phyloP scores from a whole-genome alignment of 2,888 invertebrate genomes.

The Xylophagus ater region DNA sequence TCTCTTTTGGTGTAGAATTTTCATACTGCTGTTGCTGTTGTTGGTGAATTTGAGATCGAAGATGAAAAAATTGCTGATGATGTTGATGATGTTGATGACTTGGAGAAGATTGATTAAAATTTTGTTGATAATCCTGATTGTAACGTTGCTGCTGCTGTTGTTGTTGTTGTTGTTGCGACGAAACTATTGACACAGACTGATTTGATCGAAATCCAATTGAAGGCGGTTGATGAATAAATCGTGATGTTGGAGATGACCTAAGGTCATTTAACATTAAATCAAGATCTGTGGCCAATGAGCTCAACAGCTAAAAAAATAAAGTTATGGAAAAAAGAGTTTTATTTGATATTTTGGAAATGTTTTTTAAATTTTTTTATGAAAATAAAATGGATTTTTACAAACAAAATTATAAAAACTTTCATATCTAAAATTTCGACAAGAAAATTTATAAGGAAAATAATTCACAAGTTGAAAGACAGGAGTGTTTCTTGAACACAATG shows the following conservation, averaged over 20 bases:
- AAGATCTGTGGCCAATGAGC: conserved; percentile 69
- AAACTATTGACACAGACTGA: conserved; percentile 20
- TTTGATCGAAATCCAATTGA: conserved; percentile 11
- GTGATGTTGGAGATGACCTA: conserved; percentile 49
- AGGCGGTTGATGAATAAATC: conserved; percentile 19
- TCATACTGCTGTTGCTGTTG: conserved; percentile 18
- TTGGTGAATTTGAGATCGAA: conserved; percentile 20
- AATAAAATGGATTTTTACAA: too few species aligned
- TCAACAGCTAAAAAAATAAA: conserved; percentile 56
- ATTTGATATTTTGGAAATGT: too few species aligned
- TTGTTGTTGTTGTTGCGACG: conserved; percentile 14
- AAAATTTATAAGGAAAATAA: too few species aligned
- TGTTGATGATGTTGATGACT: conserved; percentile 17
- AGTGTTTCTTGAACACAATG: too few species aligned
- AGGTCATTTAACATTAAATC: conserved; percentile 78
- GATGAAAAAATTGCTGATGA: conserved; percentile 12
- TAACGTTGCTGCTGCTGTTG: conserved; percentile 1
- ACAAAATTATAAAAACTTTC: too few species aligned
- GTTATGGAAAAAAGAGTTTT: not conserved
- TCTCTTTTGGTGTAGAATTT: conserved; percentile 14
- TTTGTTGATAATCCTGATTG: conserved; percentile 15
- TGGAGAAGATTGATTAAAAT: conserved; percentile 13
- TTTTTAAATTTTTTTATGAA: too few species aligned
- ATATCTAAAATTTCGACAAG: too few species aligned
- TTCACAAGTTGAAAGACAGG: too few species aligned